Base-by-base conservation (phyloP, 2,888 invertebrate species). In the Nomada lathburiana region DNA sequence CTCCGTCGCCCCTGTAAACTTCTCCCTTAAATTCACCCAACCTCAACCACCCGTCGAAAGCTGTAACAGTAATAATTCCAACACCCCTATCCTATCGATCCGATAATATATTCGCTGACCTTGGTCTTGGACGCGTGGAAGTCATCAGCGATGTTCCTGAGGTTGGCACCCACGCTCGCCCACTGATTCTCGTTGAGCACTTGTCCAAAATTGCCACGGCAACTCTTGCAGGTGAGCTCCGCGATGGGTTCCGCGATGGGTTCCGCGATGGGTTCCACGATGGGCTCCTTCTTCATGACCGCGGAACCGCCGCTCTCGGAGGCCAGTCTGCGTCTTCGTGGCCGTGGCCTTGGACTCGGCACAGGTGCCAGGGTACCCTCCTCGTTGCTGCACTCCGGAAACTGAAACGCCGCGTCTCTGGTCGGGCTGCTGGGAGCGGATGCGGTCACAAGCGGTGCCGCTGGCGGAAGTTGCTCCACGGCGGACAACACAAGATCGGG, bases 401-500 rank as follows among this genome's bases (percentile, higher is more conserved):
- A 94, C 84, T 94, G 94, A 76, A 94, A 94, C 18, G 94, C 91
- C 4, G 92, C 94, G 80, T 94, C 94, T 76, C 93, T 89, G 65
- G 93, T 94, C 47, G 94, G 94, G 77, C 94, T 93, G 88, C 92
- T 93, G 2, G 94, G 94, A 23, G 94, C 94, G 57, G 94, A 94
- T n/a, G 92, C 93, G 57, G 94, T 94, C 23, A 93, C 94, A 82
- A 92, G 93, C n/a, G 94, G 93, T 64, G 91, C 84, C 26, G 91
- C 87, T 3, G 91, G 87, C 42, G 93, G 94, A 80, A 94, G 85
- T 78, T 94, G 94, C 59, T 93, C 92, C 67, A 93, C 91, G 13
- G 93, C 94, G 68, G 93, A 93, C 36, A 93, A 86, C 53, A 94
- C 94, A 16, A 94, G 89, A 81, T 94, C 94, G 55, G 94, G 93